A percentile compares a stretch with the other conserved stretches of the same genome.
Conservation (phyloP, 2,888 invertebrate species). For the Eutolmus rufibarbis region DNA sequence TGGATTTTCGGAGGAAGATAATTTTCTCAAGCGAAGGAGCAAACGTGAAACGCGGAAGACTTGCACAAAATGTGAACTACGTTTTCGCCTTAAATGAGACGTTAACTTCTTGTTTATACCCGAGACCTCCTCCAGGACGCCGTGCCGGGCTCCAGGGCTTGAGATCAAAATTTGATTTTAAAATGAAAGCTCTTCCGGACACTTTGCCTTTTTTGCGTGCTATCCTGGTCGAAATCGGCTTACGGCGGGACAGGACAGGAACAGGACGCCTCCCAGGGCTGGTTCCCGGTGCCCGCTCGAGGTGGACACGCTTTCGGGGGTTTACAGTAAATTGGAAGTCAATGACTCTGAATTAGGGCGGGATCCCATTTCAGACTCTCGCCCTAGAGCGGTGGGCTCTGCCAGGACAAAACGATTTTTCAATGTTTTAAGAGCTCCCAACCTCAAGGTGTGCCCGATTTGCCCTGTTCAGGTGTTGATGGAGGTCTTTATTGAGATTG, state of each 20-base stretch:
- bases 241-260: neutral
- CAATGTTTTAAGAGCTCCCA: neutral
- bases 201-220: neutral
- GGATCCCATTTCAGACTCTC: conserved; percentile 9
- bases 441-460: neutral
- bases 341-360: conserved; percentile 32
- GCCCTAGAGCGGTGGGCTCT: neutral
- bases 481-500: conserved; percentile 28
- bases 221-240: conserved; percentile 21
- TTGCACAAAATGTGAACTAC: neutral
- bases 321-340: conserved; percentile 32
- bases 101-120: neutral
- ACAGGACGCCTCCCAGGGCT: neutral
- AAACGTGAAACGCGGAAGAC: neutral
- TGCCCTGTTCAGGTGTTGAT: conserved; percentile 23
- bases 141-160: neutral
- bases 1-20: neutral
- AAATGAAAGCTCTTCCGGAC: conserved; percentile 23
- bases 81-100: neutral
- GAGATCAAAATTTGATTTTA: conserved; percentile 36
- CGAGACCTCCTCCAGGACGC: neutral
- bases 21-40: neutral
- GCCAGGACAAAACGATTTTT: conserved; percentile 26
- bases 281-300: neutral
- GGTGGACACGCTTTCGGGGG: neutral